Base-by-base conservation (phyloP, 2,888 invertebrate species). In the Platycnemis pennipes region DNA sequence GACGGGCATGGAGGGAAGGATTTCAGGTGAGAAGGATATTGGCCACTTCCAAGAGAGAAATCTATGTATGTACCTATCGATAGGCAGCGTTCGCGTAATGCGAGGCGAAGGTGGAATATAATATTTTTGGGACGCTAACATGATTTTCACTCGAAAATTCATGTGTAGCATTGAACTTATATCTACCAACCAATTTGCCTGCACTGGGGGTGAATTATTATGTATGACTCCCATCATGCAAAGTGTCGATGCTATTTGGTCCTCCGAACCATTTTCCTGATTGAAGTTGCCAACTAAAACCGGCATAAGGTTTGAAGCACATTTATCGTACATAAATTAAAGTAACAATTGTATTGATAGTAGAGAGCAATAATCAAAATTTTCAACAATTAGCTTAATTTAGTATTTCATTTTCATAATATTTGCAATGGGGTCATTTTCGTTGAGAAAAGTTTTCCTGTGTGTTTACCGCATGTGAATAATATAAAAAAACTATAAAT, bases 1-100 rank as follows among this genome's bases (percentile, higher is more conserved):
- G 53, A 26, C 44, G 56, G 63, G 63, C 42, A 42, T n/a, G 91
- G 13, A 44, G n/a, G 56, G 63, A 63, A 63, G 56, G 63, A 44
- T 91, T 56, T 91, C 91, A 91, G 63, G 91, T 63, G 44, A 91
- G 63, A 19, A 89, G 53, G 89, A 89, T 89, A 91, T 91, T 63
- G 91, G 91, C 63, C 44, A 91, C 91, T 69, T 91, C 44, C 63
- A 63, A 56, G 46, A 46, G 87, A 53, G 63, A 91, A 91, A 91
- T 44, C 63, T 69, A 42, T 44, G 53, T 77, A 77, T 37, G 2
- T 77, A 37, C 77, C 37, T 37, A 77, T 37, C 7, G 77, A 37
- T 37, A 7, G 26, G n/a, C 42, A 45, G n/a, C 42, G 63, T 45
- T n/a, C 91, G 44, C 42, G 63, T 91, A 69, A 91, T 91, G 44